These are phyloP conservation scores for Acrocephalus scirpaceus DNA, from an alignment of 2,797 vertebrate species.

Conservation along the genomic window DNA sequence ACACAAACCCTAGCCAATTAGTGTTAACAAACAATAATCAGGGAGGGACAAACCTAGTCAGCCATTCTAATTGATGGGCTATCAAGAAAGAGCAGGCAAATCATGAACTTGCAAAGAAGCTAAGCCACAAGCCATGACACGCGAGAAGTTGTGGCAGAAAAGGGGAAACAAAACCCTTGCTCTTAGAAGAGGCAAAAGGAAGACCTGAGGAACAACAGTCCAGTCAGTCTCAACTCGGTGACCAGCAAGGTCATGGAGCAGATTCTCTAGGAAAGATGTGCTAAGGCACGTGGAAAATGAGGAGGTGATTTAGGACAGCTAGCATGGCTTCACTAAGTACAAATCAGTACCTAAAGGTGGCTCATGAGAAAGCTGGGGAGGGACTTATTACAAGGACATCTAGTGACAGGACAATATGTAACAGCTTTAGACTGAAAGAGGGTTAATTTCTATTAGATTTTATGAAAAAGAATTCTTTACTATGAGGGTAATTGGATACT, in stretches of 20 bases:
- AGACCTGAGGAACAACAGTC: background rate
- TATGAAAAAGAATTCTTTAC: background rate
- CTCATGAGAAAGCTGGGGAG: background rate
- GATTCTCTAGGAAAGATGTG: background rate
- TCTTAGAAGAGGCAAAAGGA: background rate
- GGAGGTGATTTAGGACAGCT: background rate
- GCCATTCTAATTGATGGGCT: background rate
- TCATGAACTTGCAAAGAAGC: background rate
- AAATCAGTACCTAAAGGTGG: background rate
- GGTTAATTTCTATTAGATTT: background rate
- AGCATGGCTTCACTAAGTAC: background rate
- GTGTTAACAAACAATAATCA: background rate
- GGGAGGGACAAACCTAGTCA: background rate
- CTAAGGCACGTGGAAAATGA: background rate
- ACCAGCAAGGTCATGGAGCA: background rate
- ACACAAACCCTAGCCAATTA: background rate
- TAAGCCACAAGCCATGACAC: background rate
- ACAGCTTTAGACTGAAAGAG: background rate
- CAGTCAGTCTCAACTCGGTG: background rate
- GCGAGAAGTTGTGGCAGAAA: background rate
- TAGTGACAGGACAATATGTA: background rate
- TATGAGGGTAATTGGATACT: background rate
- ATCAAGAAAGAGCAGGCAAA: background rate
- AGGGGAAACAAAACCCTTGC: background rate
- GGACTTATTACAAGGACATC: background rate